These are phyloP conservation scores for Montipora sp. DNA, from an alignment of 64 coral and sea anemone genomes.

Conservation along the genomic window DNA sequence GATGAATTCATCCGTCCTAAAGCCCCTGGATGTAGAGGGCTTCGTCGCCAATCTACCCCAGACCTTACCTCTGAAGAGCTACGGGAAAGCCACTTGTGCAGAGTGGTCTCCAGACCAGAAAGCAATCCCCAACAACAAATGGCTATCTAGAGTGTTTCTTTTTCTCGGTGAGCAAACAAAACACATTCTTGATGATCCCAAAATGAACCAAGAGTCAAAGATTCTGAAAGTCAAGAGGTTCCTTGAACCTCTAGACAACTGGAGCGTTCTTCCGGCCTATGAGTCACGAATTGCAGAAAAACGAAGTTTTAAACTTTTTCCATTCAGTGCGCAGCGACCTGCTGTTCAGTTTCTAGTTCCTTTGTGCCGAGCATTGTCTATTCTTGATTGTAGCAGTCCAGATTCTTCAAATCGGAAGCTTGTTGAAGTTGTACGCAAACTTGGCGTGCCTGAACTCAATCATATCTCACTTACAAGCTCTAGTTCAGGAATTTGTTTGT, in stretches of 20 bases:
- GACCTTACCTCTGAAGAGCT: not conserved
- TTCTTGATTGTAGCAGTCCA: constrained; percentile 2
- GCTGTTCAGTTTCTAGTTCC: constrained; percentile 20
- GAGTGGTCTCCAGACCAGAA: constrained; percentile 32
- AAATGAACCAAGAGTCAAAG: not conserved
- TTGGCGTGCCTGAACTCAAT: constrained; percentile 10
- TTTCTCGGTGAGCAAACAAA: not conserved
- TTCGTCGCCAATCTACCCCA: constrained; percentile 23
- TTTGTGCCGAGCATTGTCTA: not conserved
- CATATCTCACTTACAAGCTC: not conserved
- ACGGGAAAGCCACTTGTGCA: not conserved
- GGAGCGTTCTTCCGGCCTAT: constrained; percentile 40
- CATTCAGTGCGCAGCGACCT: not conserved
- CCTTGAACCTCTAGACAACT: not conserved
- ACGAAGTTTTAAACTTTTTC: not conserved
- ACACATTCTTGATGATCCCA: not conserved
- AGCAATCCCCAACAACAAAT: not conserved
- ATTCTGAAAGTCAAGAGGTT: not conserved
- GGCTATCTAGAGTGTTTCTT: constrained; percentile 44
- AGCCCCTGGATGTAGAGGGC: constrained; percentile 3
- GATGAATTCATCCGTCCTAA: constrained; percentile 2
- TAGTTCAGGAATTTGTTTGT: too few relatives aligned
- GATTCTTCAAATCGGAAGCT: not conserved
- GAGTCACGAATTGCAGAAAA: not conserved
- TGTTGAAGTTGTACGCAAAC: not conserved